Evolutionary conservation across 2,797 vertebrate genomes (phyloP).

Genomic region (Manis javanica): DNA sequence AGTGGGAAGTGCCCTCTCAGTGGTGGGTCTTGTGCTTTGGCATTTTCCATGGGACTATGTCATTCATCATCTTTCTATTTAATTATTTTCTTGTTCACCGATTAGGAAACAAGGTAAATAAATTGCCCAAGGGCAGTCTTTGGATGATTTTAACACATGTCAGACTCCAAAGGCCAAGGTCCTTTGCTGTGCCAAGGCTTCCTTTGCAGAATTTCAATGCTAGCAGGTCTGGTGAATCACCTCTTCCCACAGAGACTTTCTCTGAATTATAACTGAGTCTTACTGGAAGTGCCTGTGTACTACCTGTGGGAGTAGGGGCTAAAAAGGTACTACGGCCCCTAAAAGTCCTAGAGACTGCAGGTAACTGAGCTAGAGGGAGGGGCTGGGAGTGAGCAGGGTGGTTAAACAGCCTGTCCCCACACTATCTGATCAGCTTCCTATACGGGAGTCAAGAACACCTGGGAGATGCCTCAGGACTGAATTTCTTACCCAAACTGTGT

Average conservation of each 20-base stretch:
- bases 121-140: neutral
- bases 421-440: too few relatives aligned
- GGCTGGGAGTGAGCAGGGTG: neutral
- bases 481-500: neutral
- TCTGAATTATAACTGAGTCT: too few relatives aligned
- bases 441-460: neutral
- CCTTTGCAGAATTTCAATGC: neutral
- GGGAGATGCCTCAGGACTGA: neutral
- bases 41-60: neutral
- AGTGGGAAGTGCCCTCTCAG: too few relatives aligned
- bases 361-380: too few relatives aligned
- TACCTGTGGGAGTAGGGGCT: too few relatives aligned
- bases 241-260: neutral
- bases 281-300: too few relatives aligned
- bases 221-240: rapidly evolving
- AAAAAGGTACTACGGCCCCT: too few relatives aligned
- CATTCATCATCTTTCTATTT: neutral
- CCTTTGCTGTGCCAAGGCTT: neutral
- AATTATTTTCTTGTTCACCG: neutral
- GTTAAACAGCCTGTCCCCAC: neutral
- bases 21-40: neutral
- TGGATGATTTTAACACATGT: neutral
- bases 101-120: neutral
- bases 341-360: too few relatives aligned
- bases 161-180: neutral